Evolutionary conservation across 2,888 invertebrate genomes (phyloP).

Genomic region (Drosophila helvetica): DNA sequence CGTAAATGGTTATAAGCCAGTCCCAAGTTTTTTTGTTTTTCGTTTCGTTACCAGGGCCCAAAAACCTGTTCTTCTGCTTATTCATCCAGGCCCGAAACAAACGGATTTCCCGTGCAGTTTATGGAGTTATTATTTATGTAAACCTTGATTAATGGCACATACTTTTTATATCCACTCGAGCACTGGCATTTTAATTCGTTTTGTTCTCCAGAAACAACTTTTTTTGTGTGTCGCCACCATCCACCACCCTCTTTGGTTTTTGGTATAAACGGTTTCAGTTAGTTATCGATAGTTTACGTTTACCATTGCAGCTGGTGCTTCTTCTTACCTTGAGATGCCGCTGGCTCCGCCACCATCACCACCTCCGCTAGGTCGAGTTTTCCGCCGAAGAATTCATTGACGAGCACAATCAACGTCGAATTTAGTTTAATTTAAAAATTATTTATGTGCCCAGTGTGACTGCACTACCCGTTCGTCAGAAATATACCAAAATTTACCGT

Average conservation of each 20-base stretch:
- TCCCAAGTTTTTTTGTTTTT: conserved; percentile 72
- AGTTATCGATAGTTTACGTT: neutral
- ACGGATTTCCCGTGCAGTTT: conserved; percentile 10
- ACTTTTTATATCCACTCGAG: conserved; percentile 54
- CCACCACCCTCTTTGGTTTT: conserved; percentile 39
- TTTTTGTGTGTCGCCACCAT: conserved; percentile 24
- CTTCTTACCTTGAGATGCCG: no score
- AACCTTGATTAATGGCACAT: conserved; percentile 30
- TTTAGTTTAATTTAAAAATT: no score
- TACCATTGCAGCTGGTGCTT: no score
- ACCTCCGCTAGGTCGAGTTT: no score
- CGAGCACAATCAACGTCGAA: no score
- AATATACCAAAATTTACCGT: no score
- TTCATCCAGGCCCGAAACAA: conserved; percentile 48
- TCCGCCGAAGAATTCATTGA: no score
- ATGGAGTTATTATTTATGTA: neutral
- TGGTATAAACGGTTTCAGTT: neutral
- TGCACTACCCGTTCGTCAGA: no score
- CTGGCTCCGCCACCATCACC: no score
- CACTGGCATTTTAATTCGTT: conserved; percentile 46
- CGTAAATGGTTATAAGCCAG: conserved; percentile 78
- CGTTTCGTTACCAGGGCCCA: conserved; percentile 64
- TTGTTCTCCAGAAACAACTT: conserved; percentile 40
- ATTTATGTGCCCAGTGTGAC: no score
- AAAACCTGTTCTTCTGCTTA: conserved; percentile 75